Evolutionary conservation across 2,113 vertebrate species (phyloP), one percentile per base, ranked within the genome.

Genomic region (Odontophorus gujanensis): DNA sequence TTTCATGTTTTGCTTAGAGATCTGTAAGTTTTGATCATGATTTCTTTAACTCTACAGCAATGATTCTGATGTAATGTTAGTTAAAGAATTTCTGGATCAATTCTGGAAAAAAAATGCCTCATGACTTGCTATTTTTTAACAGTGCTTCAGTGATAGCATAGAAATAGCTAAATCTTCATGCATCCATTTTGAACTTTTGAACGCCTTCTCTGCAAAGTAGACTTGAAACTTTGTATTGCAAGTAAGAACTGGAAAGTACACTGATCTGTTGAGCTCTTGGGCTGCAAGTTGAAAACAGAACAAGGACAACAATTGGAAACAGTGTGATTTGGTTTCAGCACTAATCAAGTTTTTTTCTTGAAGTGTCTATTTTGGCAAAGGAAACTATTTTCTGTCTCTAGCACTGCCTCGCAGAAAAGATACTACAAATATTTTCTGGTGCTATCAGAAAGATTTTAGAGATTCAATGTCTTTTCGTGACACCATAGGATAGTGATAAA

Each of bases 101-200:
- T 65, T 38, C 30, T 74, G 53, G 53, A 74, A 42, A 75, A 28
- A 12, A 34, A 4, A 1, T 0, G 28, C 58, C 0, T 43, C 22
- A 25, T 57, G 11, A 59, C 15, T 63, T 71, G 66, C 2, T 67
- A n/a, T 9, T 20, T 93, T 81, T 50, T 84, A n/a, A 36, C 21
- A 45, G 4, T 18, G 3, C 0, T 42, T 58, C 12, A 48, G 17
- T 38, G 10, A 59, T 10, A 48, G 4, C 0, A 5, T 7, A 43
- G 25, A 12, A 51, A 66, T 20, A 32, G 12, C 9, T 25, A 12
- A 91, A 93, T 45, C 0, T 74, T 19, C 4, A 48, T 8, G 3
- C 30, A 43, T 66, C 47, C 19, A 40, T 48, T 87, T 42, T 47
- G 40, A 40, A 40, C 40, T 40, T 40, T 13, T 43, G 53, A 34